Base-by-base conservation (phyloP, 1,140 invertebrate species). In the Drosophila kikkawai region DNA sequence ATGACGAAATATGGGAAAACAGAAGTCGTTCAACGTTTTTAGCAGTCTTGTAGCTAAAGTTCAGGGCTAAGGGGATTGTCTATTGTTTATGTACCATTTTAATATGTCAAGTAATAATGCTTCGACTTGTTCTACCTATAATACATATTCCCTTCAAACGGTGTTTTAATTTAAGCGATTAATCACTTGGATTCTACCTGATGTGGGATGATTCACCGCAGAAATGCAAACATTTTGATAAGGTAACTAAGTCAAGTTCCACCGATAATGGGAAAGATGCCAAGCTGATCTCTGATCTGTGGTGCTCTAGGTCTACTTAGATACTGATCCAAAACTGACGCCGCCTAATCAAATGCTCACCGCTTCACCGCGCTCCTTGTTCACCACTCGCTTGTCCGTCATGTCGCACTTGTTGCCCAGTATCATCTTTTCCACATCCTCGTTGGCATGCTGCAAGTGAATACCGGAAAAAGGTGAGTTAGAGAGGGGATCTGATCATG, bases 401-500 rank as follows among this genome's bases (percentile, higher is more conserved):
- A 99, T 98, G 95, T 99, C 99, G 96, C 98, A 99, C 95, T 99
- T 99, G 93, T 99, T 99, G 58, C 99, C 99, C 82, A 99, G 94
- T 87, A 99, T 98, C 99, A 99, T 99, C 94, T 99, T 99, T 91
- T 99, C 99, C 58, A 99, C 99, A 95, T 99, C 98, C 94, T 99
- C 99, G 95, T 98, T 99, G 22, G 99, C 99, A 95, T 99, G 98
- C 97, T 98, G 64, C 26, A 80, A 68, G 81, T 68, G 17, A 70
- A 42, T 7, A n/a, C 5, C 12, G 6, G 5, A 15, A 41, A 15
- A 41, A 44, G 9, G 22, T 47, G 22, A 22, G 17, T 48, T 36
- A 32, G 12, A 3, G 29, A 12, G 36, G 26, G 8, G 34, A 22
- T 26, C 15, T 19, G 26, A 19, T 47, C 19, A 7, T 11, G 15